These are phyloP conservation scores for Montipora sp. DNA, from an alignment of 64 coral and sea anemone species.

Conservation along the genomic window DNA sequence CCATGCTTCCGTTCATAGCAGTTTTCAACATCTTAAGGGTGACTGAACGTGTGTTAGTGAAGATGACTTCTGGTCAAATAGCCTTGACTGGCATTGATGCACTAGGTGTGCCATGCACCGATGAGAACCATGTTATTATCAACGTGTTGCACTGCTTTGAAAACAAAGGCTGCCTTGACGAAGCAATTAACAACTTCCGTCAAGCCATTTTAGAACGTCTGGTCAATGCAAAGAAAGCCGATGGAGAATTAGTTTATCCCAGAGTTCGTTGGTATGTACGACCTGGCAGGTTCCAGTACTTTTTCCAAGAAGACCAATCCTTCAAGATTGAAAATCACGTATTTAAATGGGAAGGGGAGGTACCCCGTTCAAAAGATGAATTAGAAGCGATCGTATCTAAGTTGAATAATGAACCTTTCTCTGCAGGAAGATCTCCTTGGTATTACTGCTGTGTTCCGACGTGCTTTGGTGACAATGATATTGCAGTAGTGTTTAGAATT, in stretches of 20 bases:
- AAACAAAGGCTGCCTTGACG: background rate
- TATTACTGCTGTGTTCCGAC: conserved; percentile 80
- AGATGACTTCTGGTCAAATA: background rate
- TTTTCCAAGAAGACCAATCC: no score
- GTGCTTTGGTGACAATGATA: conserved; percentile 65
- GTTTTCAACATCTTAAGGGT: conserved; percentile 68
- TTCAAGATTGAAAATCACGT: no score
- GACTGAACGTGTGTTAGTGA: conserved; percentile 50
- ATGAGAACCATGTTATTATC: conserved; percentile 75
- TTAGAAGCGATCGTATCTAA: conserved; percentile 71
- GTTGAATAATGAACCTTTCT: conserved; percentile 56
- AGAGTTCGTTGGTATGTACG: conserved; percentile 56
- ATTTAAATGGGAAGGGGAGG: conserved; percentile 65
- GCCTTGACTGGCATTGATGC: conserved; percentile 79
- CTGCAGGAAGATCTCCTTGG: conserved; percentile 65
- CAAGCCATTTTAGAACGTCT: conserved; percentile 56
- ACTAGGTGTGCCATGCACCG: conserved; percentile 72
- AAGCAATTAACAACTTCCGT: conserved; percentile 55
- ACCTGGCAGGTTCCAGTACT: conserved; percentile 62
- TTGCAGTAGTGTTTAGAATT: conserved; percentile 57
- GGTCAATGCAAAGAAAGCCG: conserved; percentile 48
- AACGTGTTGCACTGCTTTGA: conserved; percentile 37
- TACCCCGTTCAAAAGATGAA: conserved; percentile 78
- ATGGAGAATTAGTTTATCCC: conserved; percentile 69
- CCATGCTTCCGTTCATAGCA: conserved; percentile 42